A percentile compares a stretch with the other conserved stretches of the same genome.
Evolutionary conservation across 2,888 invertebrate species (phyloP).

Genomic region (Pterostichus niger): DNA sequence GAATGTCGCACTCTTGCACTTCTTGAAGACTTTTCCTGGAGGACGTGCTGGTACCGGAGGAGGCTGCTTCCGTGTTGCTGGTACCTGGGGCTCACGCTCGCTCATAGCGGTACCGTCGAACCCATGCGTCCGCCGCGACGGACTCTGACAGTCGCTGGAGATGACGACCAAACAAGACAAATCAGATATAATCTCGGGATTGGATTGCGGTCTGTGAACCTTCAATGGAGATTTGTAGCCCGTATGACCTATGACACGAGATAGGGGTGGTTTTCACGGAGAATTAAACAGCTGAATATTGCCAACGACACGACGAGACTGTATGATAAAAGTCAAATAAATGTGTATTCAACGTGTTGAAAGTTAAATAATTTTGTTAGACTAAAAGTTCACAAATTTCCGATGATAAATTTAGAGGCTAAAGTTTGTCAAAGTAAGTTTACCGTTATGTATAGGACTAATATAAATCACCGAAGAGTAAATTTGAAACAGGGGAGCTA

Average conservation of each 20-base stretch:
- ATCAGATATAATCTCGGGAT: neutral
- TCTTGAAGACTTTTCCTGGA: constrained; percentile 83
- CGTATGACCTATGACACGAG: neutral
- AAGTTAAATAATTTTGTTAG: neutral
- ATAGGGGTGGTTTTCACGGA: neutral
- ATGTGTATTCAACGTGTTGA: neutral
- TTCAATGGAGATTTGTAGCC: neutral
- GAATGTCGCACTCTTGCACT: constrained; percentile 93
- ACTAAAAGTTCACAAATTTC: neutral
- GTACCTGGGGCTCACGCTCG: constrained; percentile 48
- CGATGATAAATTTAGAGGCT: neutral
- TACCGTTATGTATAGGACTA: neutral
- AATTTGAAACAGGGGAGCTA: neutral
- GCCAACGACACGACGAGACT: neutral
- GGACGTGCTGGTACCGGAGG: constrained; percentile 70
- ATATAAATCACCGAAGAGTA: constrained; percentile 15
- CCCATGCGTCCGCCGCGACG: constrained; percentile 15
- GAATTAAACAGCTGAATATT: neutral
- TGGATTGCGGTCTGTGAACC: neutral
- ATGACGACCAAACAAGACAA: neutral
- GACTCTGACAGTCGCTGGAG: neutral
- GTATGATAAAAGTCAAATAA: neutral
- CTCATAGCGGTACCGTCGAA: constrained; percentile 39
- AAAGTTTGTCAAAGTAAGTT: constrained; percentile 15
- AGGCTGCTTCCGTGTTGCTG: constrained; percentile 69